These are phyloP conservation scores for Chaetodon trifascialis DNA, from an alignment of 2,113 vertebrate species.

Conservation along the genomic window DNA sequence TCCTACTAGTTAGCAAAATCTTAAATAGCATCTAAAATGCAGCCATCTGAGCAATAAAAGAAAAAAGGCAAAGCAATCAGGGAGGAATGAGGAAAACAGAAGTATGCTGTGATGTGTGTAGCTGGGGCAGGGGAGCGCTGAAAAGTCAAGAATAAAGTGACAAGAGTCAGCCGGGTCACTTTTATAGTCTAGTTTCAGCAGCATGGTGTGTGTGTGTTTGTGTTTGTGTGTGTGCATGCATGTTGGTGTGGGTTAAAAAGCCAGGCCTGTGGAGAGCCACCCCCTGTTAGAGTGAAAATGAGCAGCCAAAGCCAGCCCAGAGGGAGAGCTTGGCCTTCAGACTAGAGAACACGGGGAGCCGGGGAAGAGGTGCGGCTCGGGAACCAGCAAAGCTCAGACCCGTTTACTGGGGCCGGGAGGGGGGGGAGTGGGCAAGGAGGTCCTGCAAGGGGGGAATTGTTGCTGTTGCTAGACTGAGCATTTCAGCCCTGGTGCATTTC, in stretches of 20 bases:
- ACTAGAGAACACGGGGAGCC: conserved; percentile 35
- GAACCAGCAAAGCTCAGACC: conserved; percentile 52
- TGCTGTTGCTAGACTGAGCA: conserved; percentile 38
- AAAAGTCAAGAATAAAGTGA: conserved; percentile 30
- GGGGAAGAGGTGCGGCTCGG: conserved; percentile 58
- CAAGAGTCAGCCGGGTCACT: conserved; percentile 8
- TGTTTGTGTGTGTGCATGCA: conserved; percentile 26
- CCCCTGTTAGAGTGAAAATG: conserved; percentile 65
- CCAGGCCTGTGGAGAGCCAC: conserved; percentile 45
- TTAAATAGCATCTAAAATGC: conserved; percentile 54
- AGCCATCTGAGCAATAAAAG: conserved; percentile 51
- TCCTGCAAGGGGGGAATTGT: conserved; percentile 40
- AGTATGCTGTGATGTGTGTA: conserved; percentile 33
- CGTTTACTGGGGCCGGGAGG: conserved; percentile 46
- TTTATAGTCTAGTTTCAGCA: conserved; percentile 15
- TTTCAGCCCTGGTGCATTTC: conserved; percentile 46
- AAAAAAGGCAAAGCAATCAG: conserved; percentile 14
- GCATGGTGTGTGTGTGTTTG: conserved; percentile 10
- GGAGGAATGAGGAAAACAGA: conserved; percentile 1
- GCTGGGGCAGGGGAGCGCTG: background rate
- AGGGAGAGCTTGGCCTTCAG: conserved; percentile 70
- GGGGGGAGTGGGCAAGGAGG: conserved; percentile 42
- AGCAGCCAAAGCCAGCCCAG: conserved; percentile 70
- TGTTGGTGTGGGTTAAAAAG: conserved; percentile 56
- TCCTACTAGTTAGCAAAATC: conserved; percentile 51